Base-by-base conservation (phyloP, 2,888 invertebrate species). In the Athalia cordata region DNA sequence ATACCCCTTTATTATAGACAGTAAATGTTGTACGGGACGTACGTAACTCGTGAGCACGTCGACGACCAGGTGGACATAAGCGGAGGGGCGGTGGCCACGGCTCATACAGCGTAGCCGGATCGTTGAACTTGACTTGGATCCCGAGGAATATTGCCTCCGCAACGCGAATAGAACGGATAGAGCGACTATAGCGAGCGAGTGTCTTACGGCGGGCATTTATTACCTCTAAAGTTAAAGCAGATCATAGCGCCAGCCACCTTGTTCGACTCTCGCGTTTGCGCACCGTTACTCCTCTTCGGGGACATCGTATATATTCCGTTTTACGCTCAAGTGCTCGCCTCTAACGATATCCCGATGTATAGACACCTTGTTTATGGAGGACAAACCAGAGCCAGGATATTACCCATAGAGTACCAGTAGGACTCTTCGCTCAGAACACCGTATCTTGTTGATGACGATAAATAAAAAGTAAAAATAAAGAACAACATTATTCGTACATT, bases 201-300 rank as follows among this genome's bases (percentile, higher is more conserved):
- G 72, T 47, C 72, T 72, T 59, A 72, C 59, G 64, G 50, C 75
- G 11, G 62, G 75, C 50, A 64, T 75, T 75, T 75, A 75, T 75
- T 52, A 62, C 62, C 75, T 62, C 75, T 75, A 75, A 61, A 75
- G 50, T 50, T 75, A 29, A 75, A 29, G 49, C 29, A 29, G 29
- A 29, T 43, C 64, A n/a, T 50, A 62, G 50, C 75, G 64, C 61
- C 75, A 75, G 49, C 75, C 75, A 64, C 75, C 62, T 61, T 75
- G 62, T 75, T 62, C 75, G 47, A 45, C 11, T 72, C 59, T 57
- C 72, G 59, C 50, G 62, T 75, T 43, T 62, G 62, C 55, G 64
- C 49, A 75, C 75, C 75, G 75, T 75, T 75, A 75, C 64, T 75
- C 75, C 62, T 75, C 62, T 75, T 52, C 49, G 75, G 75, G 61